Evolutionary conservation across 2,888 invertebrate genomes (phyloP).

Genomic region (Oegoconia quadripuncta): DNA sequence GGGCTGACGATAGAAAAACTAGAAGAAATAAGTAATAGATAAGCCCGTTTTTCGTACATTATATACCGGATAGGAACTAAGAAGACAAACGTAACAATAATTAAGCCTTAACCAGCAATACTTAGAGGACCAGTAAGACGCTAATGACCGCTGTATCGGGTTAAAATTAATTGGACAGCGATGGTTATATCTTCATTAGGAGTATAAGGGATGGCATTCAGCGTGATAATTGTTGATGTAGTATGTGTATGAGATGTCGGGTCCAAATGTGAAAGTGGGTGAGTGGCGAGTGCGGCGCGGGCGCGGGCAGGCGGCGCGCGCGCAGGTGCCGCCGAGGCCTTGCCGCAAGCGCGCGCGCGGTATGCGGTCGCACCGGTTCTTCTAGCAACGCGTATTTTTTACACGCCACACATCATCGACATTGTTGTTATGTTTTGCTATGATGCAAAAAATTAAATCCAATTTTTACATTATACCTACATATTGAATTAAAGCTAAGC

Average conservation of each 20-base stretch:
- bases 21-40: too few species aligned
- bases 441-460: conserved; percentile 58
- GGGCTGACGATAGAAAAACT: too few species aligned
- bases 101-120: too few species aligned
- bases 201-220: conserved; percentile 18
- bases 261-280: conserved; percentile 55
- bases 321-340: conserved; percentile 61
- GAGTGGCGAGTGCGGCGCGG: conserved; percentile 34
- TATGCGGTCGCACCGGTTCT: conserved; percentile 78
- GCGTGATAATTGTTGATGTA: conserved; percentile 12
- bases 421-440: conserved; percentile 74
- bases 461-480: too few species aligned
- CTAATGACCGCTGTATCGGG: too few species aligned
- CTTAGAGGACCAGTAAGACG: too few species aligned
- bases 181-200: neutral
- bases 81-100: too few species aligned
- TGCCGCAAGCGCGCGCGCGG: conserved; percentile 70
- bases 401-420: conserved; percentile 72
- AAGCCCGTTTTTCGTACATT: too few species aligned
- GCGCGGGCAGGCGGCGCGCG: conserved; percentile 22
- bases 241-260: conserved; percentile 22
- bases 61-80: too few species aligned
- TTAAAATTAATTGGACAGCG: too few species aligned
- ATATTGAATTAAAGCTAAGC: too few species aligned
- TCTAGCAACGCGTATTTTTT: conserved; percentile 75